phyloP scores from a whole-genome alignment of 2,797 vertebrate species.

The Bovichtus variegatus region DNA sequence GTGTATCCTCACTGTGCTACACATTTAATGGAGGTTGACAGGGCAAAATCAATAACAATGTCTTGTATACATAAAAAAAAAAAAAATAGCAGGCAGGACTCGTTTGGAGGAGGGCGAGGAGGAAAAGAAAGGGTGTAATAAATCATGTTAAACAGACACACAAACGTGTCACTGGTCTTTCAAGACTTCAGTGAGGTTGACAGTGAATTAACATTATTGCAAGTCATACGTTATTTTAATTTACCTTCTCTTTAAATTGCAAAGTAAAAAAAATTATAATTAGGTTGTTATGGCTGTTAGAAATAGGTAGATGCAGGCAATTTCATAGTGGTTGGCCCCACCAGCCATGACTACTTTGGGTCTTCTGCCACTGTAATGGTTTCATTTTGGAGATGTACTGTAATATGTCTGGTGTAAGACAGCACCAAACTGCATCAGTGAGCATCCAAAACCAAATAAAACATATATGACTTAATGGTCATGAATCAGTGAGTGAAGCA shows the following conservation, averaged over 20 bases:
- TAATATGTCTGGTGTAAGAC: not conserved
- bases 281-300: not conserved
- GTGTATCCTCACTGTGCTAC: constrained; percentile 48
- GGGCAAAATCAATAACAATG: constrained; percentile 55
- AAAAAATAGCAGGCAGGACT: constrained; percentile 1
- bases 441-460: not conserved
- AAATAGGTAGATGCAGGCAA: not conserved
- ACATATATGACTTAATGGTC: not conserved
- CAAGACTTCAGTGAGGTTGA: not conserved
- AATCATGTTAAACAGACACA: not conserved
- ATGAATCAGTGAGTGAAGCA: not conserved
- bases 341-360: not conserved
- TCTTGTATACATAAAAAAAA: constrained; percentile 29
- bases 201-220: not conserved
- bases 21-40: constrained; percentile 70
- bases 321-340: not conserved
- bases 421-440: not conserved
- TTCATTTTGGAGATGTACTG: not conserved
- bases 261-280: not conserved
- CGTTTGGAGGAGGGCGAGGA: not conserved
- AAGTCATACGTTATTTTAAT: not conserved
- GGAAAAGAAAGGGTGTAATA: not conserved
- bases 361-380: not conserved
- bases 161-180: not conserved
- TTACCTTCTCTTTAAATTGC: not conserved